Evolutionary conservation across 1,140 invertebrate species (phyloP).

Genomic region (Lysiphlebus fabarum): DNA sequence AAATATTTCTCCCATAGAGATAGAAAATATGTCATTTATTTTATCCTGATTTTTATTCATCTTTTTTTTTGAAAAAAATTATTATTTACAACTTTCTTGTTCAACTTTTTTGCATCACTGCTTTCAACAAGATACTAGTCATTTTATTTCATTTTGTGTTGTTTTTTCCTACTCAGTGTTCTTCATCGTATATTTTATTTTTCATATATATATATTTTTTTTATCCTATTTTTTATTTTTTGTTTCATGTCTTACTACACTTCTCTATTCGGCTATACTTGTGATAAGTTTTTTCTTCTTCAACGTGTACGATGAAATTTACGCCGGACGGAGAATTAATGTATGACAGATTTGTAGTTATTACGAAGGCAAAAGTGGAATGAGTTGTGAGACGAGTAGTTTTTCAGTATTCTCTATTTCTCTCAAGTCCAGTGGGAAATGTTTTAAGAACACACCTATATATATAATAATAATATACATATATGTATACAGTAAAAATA

Average conservation of each 20-base stretch:
- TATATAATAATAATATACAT: no score
- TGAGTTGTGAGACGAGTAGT: constrained; percentile 47
- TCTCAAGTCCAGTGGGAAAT: constrained; percentile 26
- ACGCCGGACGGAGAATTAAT: constrained; percentile 55
- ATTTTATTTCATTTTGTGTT: no score
- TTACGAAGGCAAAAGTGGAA: constrained; percentile 38
- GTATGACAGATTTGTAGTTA: constrained; percentile 57
- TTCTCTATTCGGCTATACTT: constrained; percentile 5
- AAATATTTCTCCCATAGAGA: no score
- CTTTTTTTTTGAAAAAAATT: no score
- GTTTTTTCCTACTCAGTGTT: neutral
- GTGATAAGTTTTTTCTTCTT: constrained; percentile 46
- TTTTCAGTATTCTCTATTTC: constrained; percentile 25
- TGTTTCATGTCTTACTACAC: neutral
- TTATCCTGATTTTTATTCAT: no score
- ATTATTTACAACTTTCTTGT: no score
- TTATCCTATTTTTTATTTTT: neutral
- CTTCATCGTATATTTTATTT: neutral
- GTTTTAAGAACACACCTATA: constrained; percentile 8
- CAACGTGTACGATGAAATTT: constrained; percentile 49
- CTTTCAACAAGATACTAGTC: no score
- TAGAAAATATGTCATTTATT: no score
- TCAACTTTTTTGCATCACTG: no score
- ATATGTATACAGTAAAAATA: neutral
- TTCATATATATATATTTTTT: no score